Percentiles rank a stretch among this genome's conserved stretches.
Evolutionary conservation across 2,797 vertebrate species (phyloP).

Genomic region (Galaxias olidus): DNA sequence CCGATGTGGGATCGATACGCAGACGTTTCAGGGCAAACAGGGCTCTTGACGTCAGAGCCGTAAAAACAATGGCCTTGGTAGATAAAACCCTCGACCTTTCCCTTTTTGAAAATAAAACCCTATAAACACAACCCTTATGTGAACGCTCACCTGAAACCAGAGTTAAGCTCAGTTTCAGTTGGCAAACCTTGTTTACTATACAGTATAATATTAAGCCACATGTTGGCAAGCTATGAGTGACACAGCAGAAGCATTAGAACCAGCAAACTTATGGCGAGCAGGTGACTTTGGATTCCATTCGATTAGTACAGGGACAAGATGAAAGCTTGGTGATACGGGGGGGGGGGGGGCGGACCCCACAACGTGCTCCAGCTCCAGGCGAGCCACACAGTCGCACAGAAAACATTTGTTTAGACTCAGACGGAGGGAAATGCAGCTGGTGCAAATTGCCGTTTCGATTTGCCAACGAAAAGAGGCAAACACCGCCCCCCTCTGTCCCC

Average conservation of each 20-base stretch:
- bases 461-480: conserved; percentile 57
- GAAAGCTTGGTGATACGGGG: conserved; percentile 13
- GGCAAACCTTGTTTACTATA: too few species aligned
- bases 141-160: neutral
- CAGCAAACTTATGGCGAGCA: too few species aligned
- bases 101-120: neutral
- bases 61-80: neutral
- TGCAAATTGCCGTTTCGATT: conserved; percentile 62
- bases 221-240: too few species aligned
- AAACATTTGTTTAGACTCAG: conserved; percentile 55
- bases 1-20: conserved; percentile 1
- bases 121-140: neutral
- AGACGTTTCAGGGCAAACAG: conserved; percentile 4
- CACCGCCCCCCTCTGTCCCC: conserved; percentile 19
- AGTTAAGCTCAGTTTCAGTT: neutral
- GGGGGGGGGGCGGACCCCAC: conserved; percentile 52
- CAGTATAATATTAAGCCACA: too few species aligned
- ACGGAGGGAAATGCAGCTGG: conserved; percentile 58
- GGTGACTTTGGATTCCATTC: too few species aligned
- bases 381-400: conserved; percentile 45
- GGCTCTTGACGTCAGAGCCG: neutral
- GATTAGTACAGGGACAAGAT: too few species aligned
- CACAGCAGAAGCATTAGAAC: too few species aligned
- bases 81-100: neutral
- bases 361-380: conserved; percentile 33